A percentile compares a stretch with the other conserved stretches of the same genome.
These are phyloP conservation scores for rabbit (Oryctolagus cuniculus) DNA, from an alignment of 2,113 vertebrate species.

Conservation along the genomic window mOryCun1.1 NC_091445.1:65980001-65980500, in stretches of 20 bases:
- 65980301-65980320: conserved; percentile 51
- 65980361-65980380: background rate
- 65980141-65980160: conserved; percentile 34
- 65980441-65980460: background rate
- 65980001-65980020: background rate
- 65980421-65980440: background rate
- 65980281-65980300: background rate
- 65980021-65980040: conserved; percentile 14
- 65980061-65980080: conserved; percentile 46
- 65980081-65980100: conserved; percentile 48
- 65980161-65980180: conserved; percentile 4
- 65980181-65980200: background rate
- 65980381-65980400: conserved; percentile 12
- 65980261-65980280: background rate
- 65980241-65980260: conserved; percentile 44
- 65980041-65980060: background rate
- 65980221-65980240: conserved; percentile 24
- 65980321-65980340: conserved; percentile 40
- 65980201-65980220: conserved; percentile 30
- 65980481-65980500: conserved; percentile 99
- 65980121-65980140: background rate
- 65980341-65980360: conserved; percentile 43
- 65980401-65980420: conserved; percentile 13
- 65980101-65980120: conserved; percentile 40
- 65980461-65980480: background rate